Evolutionary conservation across 2,888 invertebrate species (phyloP), one percentile per base, ranked within the genome.

Genomic region (Cataglyphis altisquamis): DNA sequence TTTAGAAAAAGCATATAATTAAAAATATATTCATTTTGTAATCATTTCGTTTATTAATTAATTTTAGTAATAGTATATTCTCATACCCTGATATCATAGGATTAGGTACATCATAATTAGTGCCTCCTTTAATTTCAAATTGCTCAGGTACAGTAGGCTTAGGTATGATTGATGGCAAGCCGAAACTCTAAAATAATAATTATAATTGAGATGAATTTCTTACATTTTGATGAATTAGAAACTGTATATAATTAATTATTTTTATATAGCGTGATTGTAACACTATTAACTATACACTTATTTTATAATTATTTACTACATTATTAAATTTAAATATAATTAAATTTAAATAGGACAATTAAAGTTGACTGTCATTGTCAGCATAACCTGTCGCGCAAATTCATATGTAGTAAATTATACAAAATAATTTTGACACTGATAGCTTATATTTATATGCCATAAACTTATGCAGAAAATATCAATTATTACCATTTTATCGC

Each of bases 81-180:
- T 94, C 60, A 25, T 93, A 96, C 95, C 96, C 96, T 88, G 95
- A 92, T 52, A 96, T 95, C 95, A 97, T 96, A 0, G 96, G 95
- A 92, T 96, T 96, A 10, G 97, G 96, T 10, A 97, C 95, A 68
- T 97, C 97, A 93, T 96, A 97, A 32, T 95, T 94, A 0, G 96
- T 97, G 89, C 96, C 96, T 48, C 95, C 94, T 45, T 78, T 52
- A 67, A 95, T 91, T 39, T 95, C 94, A 88, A 96, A 94, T 75
- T 95, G 94, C 12, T 89, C 83, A 12, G 94, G 94, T 86, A 95
- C 93, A 83, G 95, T 95, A 62, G 96, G 95, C 92, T 96, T 96
- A 1, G 96, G 95, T 95, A 96, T 96, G 45, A 97, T 85, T 12
- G 97, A 95, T 66, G 97, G 96, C 87, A 97, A 95, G 88, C 96